Base-by-base conservation (phyloP, 2,888 invertebrate genomes). In the Dynastes hyllus region DNA sequence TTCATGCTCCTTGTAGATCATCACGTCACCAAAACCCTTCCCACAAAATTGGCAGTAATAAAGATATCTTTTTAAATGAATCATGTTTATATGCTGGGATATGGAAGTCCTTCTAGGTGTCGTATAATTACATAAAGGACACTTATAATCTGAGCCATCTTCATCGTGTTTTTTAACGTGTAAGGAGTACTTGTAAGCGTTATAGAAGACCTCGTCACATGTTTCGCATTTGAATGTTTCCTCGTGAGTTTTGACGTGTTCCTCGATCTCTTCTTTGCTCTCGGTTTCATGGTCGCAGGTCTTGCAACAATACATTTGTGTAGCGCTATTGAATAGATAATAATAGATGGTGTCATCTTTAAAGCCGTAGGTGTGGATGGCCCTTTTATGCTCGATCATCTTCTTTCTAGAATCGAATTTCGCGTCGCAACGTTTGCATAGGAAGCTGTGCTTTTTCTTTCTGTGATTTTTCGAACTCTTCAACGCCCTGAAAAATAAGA, bases 21-120 rank as follows among this genome's bases (percentile, higher is more conserved):
- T 87, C n/a, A 87, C 86, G 16, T 87, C 87, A 1, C 90, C 88
- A 83, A 88, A 91, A 2, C 89, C 89, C 83, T 91, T 91, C 0
- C 91, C 91, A 79, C 91, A 91, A 1, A 86, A 86, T 45, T 88
- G 85, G 78, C 91, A 91, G 6, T 91, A 88, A 79, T 86, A 89
- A 69, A 88, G 88, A 80, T 88, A 89, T 73, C 90, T 88, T 84
- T 91, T 90, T 76, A 87, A 86, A 82, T 91, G 91, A 87, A 90
- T 90, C 58, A 91, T 89, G 89, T 89, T 92, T 89, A 90, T 92
- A 91, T 83, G 92, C 84, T 80, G 91, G 90, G 85, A 92, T 86
- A 87, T 79, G 51, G 85, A 86, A 8, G 85, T 85, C 37, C 85
- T 83, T 65, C 85, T 81, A 22, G 81, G 82, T 0, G 86, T 85